These are phyloP conservation scores for Erynnis tages DNA, from an alignment of 2,888 invertebrate species.

Conservation along the genomic window DNA sequence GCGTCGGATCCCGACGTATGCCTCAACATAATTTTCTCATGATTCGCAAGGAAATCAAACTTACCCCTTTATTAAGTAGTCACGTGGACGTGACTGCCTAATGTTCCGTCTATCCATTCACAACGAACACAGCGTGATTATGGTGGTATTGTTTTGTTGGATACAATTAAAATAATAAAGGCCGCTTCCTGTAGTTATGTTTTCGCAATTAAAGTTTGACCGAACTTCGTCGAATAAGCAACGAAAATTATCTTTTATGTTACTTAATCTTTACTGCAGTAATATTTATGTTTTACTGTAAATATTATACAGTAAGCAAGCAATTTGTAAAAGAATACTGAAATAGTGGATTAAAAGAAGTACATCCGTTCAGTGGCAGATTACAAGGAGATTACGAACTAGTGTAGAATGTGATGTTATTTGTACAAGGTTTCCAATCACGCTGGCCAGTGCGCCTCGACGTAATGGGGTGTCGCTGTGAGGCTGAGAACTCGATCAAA, in stretches of 20 bases:
- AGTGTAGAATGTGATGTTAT: conserved; percentile 32
- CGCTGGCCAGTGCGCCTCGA: conserved; percentile 45
- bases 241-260: too few relatives aligned
- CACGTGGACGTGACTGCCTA: conserved; percentile 69
- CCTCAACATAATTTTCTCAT: conserved; percentile 75
- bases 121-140: conserved; percentile 29
- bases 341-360: too few relatives aligned
- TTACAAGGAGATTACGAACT: conserved; percentile 24
- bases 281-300: too few relatives aligned
- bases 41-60: conserved; percentile 77
- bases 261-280: too few relatives aligned
- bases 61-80: conserved; percentile 74
- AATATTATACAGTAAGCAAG: too few relatives aligned
- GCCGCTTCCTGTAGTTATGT: conserved; percentile 25
- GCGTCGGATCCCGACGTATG: conserved; percentile 52
- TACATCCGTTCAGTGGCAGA: conserved; percentile 9
- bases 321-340: too few relatives aligned
- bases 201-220: conserved; percentile 12
- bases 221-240: too few relatives aligned
- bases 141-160: conserved; percentile 31
- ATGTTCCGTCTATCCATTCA: conserved; percentile 53
- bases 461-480: conserved; percentile 35
- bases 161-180: conserved; percentile 26
- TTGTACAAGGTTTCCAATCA: conserved; percentile 52
- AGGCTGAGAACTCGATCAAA: conserved; percentile 55